Evolutionary conservation across 92 coral and sea anemone species (phyloP), one percentile per base, ranked within the genome.

Genomic region (Porites cylindrica): DNA sequence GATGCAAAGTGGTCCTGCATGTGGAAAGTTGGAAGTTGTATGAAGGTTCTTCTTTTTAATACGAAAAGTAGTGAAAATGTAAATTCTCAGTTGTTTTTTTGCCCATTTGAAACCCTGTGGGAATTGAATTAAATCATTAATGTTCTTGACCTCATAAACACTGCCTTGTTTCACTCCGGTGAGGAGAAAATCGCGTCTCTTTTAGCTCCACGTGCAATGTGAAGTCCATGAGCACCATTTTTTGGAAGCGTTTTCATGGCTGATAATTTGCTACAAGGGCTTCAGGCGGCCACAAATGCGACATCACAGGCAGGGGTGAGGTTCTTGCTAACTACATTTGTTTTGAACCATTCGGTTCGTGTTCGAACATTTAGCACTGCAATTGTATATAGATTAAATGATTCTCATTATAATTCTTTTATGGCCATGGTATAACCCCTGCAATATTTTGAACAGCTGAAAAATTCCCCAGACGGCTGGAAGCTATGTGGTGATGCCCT

Each of bases 361-460:
- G 32, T 50, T 12, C 38, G 32, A 69, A 69, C 50, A 69, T 32
- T 4, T 32, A 3, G 43, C 43, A 32, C 0, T 32, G 43, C 6
- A 32, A 26, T 26, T 1, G 29, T 26, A 26, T 2, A 26, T 26
- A 32, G 43, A 3, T 32, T 32, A 32, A 32, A 32, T 32, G 0
- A 32, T 32, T 32, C 43, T 32, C 3, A 32, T 32, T 24, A 24
- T 32, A 4, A 32, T 32, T 32, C 29, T 32, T 32, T 32, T 32
- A 26, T 3, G 43, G 43, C 4, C 26, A 24, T 24, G 26, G 26
- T 24, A 11, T 62, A 97, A 98, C 90, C 99, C 7, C 81, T 95
- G 72, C 97, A 94, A 53, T 97, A 97, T 79, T 95, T 97, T 85
- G 99, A 97, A 72, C 96, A 95, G 88, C 87, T 97, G 62, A 97